Evolutionary conservation across 2,113 vertebrate species (phyloP).

Genomic region (Suricata suricatta): DNA sequence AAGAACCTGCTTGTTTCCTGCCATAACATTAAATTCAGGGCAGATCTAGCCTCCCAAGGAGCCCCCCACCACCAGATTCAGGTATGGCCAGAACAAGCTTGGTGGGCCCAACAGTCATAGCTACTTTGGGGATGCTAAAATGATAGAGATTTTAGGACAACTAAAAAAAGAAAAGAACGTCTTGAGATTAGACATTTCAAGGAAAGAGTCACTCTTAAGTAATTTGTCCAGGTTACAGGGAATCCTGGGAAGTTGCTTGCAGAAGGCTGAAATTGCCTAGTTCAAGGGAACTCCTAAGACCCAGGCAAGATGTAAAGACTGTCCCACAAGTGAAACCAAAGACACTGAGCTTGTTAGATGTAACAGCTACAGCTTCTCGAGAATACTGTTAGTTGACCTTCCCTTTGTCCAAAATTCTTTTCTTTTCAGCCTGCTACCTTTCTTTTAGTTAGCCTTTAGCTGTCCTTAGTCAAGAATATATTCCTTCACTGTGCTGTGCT

Average conservation of each 20-base stretch:
- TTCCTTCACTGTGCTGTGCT: background rate
- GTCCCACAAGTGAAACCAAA: background rate
- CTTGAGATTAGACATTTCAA: background rate
- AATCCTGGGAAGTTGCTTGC: background rate
- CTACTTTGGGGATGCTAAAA: background rate
- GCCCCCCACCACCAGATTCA: background rate
- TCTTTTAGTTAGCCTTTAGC: background rate
- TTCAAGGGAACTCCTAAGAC: background rate
- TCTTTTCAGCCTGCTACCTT: background rate
- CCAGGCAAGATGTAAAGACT: background rate
- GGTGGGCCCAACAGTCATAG: accelerated
- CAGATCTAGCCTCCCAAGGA: background rate
- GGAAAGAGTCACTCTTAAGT: background rate
- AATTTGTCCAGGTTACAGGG: background rate
- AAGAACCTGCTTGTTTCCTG: background rate
- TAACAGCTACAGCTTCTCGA: background rate
- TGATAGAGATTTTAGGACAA: background rate
- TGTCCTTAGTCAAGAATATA: background rate
- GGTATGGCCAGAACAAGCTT: background rate
- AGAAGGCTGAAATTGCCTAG: background rate
- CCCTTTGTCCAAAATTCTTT: background rate
- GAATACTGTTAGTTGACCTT: background rate
- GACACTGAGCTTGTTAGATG: background rate
- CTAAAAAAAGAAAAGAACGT: background rate
- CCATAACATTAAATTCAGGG: background rate